A percentile compares a stretch with the other conserved stretches of the same genome.
phyloP scores from a whole-genome alignment of 2,888 invertebrate species.

The Hydraecia micacea region DNA sequence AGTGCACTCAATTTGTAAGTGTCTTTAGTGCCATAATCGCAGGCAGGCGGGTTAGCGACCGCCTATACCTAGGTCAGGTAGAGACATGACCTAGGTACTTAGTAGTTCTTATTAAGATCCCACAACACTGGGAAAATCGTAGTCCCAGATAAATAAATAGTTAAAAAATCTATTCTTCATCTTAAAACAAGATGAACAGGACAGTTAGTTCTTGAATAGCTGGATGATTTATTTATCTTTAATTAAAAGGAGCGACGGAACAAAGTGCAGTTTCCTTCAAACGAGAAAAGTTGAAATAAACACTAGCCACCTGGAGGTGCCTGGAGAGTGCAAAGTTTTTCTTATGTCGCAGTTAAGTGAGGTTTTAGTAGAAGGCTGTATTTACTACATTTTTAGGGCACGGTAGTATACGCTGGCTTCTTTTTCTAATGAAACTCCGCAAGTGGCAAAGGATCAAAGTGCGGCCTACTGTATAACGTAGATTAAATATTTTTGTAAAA shows the following conservation, averaged over 20 bases:
- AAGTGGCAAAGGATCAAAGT: no score
- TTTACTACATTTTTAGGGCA: neutral
- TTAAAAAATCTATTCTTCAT: neutral
- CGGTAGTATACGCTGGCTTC: no score
- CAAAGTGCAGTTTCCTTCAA: constrained; percentile 29
- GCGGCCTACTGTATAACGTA: no score
- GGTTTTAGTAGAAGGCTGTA: neutral
- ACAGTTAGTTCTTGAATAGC: constrained; percentile 4
- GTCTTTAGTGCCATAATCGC: no score
- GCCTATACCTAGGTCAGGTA: no score
- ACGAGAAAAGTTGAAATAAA: constrained; percentile 56
- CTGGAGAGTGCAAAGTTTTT: constrained; percentile 50
- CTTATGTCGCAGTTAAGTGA: constrained; percentile 3
- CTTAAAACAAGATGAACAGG: neutral
- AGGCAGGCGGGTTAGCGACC: no score
- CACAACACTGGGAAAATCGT: neutral
- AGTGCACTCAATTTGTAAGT: no score
- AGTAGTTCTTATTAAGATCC: no score
- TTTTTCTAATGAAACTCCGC: no score
- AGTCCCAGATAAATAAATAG: neutral
- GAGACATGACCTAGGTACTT: no score
- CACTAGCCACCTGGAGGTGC: constrained; percentile 52
- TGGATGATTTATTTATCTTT: constrained; percentile 35
- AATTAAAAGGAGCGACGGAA: constrained; percentile 25
- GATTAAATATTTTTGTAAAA: no score